Base-by-base conservation (phyloP, 2,113 vertebrate genomes). In the Chelonoidis abingdonii region DNA sequence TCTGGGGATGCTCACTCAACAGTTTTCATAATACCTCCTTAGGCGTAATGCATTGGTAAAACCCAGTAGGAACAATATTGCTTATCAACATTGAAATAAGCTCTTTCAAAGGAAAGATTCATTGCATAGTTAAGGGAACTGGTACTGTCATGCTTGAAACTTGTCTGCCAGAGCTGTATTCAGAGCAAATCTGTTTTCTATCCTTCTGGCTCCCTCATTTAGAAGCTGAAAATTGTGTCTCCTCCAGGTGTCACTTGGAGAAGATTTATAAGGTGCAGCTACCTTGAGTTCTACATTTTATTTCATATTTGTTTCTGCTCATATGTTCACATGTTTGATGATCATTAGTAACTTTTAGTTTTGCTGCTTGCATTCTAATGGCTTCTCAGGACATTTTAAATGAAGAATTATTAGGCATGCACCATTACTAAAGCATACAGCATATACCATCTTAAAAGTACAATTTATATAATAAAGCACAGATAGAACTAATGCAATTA, bases 1-100 rank as follows among this genome's bases (percentile, higher is more conserved):
- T 83, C 24, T 22, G 41, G 11, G 50, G 12, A 59, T 75, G 50
- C 3, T 81, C 69, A 54, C 35, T 81, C 56, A 11, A 13, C 80
- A 94, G 49, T 92, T 92, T 90, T 84, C 41, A 89, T 88, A 84
- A 84, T 69, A 53, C 81, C 90, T 92, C 78, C 44, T 78, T 59
- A 75, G 3, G 8, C 5, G 5, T 56, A 24, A 69, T n/a, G 80
- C 41, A 27, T 19, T 90, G 62, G 62, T 53, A 12, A 93, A 89
- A 56, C 38, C 2, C 10, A 52, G 22, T 24, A 75, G 1, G 62
- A 72, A 29, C 35, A 53, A 3, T 54, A 88, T 1, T 7, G 19
- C 47, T 56, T 49, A 76, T 85, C 5, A 41, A 35, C 90, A 80
- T 72, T 38, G 0, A 92, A 95, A 50, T 41, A 50, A 0, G 29